These are phyloP conservation scores for Phrynosoma platyrhinos DNA, from an alignment of 2,113 vertebrate species.

Conservation along the genomic window DNA sequence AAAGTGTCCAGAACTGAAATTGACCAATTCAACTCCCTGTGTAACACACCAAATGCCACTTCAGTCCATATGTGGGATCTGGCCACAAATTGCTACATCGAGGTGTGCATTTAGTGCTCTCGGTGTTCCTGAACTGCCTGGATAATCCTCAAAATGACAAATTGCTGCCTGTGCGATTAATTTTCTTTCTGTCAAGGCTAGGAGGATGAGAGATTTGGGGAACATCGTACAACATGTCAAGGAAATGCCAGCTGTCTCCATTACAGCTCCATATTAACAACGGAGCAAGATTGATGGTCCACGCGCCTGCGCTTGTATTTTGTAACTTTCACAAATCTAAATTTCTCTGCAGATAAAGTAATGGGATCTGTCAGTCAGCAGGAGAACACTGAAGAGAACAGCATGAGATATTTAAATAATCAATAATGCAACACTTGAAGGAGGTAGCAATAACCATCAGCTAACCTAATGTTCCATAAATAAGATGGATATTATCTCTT, in stretches of 20 bases:
- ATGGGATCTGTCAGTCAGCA: constrained; percentile 79
- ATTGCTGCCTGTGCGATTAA: constrained; percentile 68
- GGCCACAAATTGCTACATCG: constrained; percentile 10
- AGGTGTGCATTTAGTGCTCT: constrained; percentile 39
- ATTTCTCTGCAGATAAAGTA: constrained; percentile 77
- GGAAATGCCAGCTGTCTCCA: constrained; percentile 76
- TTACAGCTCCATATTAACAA: constrained; percentile 68
- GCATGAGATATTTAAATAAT: constrained; percentile 70
- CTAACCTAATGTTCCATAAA: constrained; percentile 44
- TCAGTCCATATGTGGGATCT: background rate
- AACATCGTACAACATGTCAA: constrained; percentile 65
- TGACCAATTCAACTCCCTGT: constrained; percentile 4
- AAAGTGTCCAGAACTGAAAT: background rate
- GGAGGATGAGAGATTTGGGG: constrained; percentile 79
- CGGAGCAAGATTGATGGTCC: constrained; percentile 75
- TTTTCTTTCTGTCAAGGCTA: constrained; percentile 77
- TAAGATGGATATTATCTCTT: constrained; percentile 17
- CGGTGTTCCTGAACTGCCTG: constrained; percentile 55
- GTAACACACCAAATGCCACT: constrained; percentile 7
- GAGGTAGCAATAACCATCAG: constrained; percentile 52
- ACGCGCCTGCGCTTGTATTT: constrained; percentile 57
- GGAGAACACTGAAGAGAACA: constrained; percentile 53
- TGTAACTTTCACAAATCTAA: constrained; percentile 73
- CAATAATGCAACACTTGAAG: constrained; percentile 59
- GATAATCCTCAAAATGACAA: constrained; percentile 70